These are phyloP conservation scores for Salvelinus sp. DNA, from an alignment of 2,113 vertebrate species.

Conservation along the genomic window DNA sequence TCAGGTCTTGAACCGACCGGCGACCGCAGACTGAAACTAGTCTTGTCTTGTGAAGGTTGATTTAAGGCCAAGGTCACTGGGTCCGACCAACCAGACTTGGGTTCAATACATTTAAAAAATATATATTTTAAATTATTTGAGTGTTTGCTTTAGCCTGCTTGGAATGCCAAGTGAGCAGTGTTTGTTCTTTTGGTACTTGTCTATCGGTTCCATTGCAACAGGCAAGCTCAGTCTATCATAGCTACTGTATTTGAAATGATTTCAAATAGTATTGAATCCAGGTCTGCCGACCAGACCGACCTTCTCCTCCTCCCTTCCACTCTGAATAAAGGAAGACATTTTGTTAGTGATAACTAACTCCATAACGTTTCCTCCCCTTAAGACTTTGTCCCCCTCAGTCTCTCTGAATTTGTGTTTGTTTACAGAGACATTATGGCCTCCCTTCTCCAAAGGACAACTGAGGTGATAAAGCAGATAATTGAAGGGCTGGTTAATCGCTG, in stretches of 20 bases:
- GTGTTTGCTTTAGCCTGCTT: no score
- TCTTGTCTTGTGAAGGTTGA: constrained; percentile 3
- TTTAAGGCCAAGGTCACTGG: neutral
- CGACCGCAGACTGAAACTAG: constrained; percentile 24
- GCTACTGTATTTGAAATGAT: no score
- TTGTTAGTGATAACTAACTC: constrained; percentile 37
- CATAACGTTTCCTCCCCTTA: constrained; percentile 29
- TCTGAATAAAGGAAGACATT: constrained; percentile 20
- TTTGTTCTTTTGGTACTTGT: no score
- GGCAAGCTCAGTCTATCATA: no score
- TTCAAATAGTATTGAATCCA: neutral
- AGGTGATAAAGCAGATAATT: constrained; percentile 63
- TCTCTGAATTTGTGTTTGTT: constrained; percentile 54
- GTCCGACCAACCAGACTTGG: neutral
- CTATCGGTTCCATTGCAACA: no score
- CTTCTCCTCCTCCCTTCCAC: neutral
- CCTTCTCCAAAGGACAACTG: constrained; percentile 45
- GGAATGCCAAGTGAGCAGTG: neutral
- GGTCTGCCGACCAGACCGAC: neutral
- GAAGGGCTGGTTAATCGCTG: constrained; percentile 59
- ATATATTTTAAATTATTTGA: no score
- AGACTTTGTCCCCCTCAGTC: constrained; percentile 20
- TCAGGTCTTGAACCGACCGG: constrained; percentile 17
- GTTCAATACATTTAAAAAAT: no score
- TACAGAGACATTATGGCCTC: constrained; percentile 45